These are phyloP conservation scores for Buathra laborator DNA, from an alignment of 2,888 invertebrate genomes.

Conservation along the genomic window DNA sequence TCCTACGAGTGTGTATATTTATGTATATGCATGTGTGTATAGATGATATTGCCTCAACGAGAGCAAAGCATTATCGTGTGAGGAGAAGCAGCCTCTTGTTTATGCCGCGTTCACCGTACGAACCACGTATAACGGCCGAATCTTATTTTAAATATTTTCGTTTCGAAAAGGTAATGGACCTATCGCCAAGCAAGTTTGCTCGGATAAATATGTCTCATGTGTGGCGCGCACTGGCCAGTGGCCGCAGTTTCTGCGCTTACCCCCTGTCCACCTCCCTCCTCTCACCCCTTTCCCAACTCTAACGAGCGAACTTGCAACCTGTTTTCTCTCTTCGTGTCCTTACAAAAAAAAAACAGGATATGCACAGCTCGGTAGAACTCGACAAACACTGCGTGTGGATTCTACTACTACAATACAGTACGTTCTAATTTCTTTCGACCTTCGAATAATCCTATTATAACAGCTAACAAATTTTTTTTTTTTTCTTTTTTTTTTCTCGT, in stretches of 20 bases:
- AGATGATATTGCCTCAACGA: slow-evolving; percentile 19
- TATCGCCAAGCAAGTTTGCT: slow-evolving; percentile 48
- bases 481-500: slow-evolving; percentile 14
- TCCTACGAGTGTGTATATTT: slow-evolving; percentile 13
- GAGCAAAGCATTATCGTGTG: slow-evolving; percentile 9
- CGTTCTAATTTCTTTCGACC: slow-evolving; percentile 44
- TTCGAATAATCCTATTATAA: slow-evolving; percentile 51
- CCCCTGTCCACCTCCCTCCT: neutral
- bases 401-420: slow-evolving; percentile 13
- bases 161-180: slow-evolving; percentile 56
- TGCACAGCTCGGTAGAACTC: neutral
- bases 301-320: slow-evolving; percentile 44
- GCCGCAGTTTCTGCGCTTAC: neutral
- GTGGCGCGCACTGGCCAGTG: slow-evolving; percentile 16
- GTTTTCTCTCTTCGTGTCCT: slow-evolving; percentile 15
- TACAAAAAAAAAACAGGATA: neutral
- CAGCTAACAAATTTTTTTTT: neutral
- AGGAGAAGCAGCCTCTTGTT: slow-evolving; percentile 38
- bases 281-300: slow-evolving; percentile 6
- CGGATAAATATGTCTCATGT: slow-evolving; percentile 57
- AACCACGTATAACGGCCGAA: slow-evolving; percentile 32
- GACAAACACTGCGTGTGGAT: neutral
- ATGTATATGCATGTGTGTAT: slow-evolving; percentile 13
- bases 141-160: slow-evolving; percentile 60
- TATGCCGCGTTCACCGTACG: slow-evolving; percentile 22